Percentiles rank a stretch among this genome's conserved stretches.
phyloP scores from a whole-genome alignment of 2,888 invertebrate genomes.

The Drosophila sordidapex region DNA sequence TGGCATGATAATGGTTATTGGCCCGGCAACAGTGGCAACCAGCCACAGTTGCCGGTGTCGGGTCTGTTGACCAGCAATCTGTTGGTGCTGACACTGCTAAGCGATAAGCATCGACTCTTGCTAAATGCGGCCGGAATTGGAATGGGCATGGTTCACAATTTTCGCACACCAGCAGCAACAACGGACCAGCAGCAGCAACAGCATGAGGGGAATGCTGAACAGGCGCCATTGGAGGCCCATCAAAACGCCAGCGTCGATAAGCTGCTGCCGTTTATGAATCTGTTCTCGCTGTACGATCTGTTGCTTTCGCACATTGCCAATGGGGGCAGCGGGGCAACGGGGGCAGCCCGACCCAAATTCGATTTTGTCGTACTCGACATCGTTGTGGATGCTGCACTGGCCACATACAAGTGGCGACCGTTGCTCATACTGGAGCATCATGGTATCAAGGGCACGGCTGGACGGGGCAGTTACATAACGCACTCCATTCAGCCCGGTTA shows the following conservation, averaged over 20 bases:
- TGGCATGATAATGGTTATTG: conserved; percentile 2
- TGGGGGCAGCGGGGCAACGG: conserved; percentile 14
- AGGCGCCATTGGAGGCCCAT: conserved; percentile 6
- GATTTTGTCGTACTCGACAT: conserved; percentile 85
- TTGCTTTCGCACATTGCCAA: conserved; percentile 71
- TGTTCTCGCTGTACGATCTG: conserved; percentile 84
- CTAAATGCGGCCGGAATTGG: conserved; percentile 82
- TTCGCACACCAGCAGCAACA: conserved; percentile 60
- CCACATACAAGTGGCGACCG: conserved; percentile 82
- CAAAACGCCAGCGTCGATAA: conserved; percentile 61
- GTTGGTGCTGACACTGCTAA: conserved; percentile 84
- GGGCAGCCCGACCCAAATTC: conserved; percentile 70
- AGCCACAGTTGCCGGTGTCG: conserved; percentile 31
- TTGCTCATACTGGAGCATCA: conserved; percentile 84
- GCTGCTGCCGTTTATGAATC: conserved; percentile 81
- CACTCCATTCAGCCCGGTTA: conserved; percentile 84
- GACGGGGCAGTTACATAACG: conserved; percentile 79
- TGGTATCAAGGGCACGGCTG: conserved; percentile 67
- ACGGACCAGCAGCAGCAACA: background rate
- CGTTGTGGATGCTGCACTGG: conserved; percentile 61
- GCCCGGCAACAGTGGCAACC: conserved; percentile 5
- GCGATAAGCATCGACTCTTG: conserved; percentile 84
- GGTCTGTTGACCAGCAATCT: conserved; percentile 81
- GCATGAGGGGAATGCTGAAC: conserved; percentile 1
- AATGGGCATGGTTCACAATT: conserved; percentile 81